These are phyloP conservation scores for Brachionus plicatilis DNA, from an alignment of 1,140 invertebrate genomes.

Conservation along the genomic window DNA sequence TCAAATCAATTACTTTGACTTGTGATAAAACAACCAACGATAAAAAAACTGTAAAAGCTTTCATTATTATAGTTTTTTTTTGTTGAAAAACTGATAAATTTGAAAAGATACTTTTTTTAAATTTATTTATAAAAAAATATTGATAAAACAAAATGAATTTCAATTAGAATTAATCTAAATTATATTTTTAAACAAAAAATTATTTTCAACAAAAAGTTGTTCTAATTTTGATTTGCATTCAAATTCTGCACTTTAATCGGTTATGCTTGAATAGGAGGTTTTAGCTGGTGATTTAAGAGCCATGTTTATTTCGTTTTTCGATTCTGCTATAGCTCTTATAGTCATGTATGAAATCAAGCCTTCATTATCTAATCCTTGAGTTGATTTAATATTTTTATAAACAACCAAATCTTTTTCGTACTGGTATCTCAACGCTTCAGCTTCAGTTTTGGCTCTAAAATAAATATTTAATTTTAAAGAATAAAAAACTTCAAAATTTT, in stretches of 20 bases:
- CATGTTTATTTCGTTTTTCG: conserved; percentile 49
- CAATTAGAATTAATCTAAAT: not conserved
- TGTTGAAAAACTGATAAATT: not conserved
- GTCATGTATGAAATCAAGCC: conserved; percentile 51
- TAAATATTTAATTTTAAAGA: not conserved
- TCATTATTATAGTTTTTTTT: not conserved
- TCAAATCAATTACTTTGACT: not conserved
- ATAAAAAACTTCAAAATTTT: not conserved
- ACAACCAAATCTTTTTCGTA: conserved; percentile 49
- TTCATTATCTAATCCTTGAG: conserved; percentile 45
- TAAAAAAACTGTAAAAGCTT: not conserved
- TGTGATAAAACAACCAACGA: not conserved
- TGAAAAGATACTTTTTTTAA: not conserved
- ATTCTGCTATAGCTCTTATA: conserved; percentile 47
- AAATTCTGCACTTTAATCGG: not conserved
- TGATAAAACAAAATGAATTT: not conserved
- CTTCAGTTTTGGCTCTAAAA: conserved; percentile 47
- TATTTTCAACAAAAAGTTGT: not conserved
- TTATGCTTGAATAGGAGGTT: conserved; percentile 43
- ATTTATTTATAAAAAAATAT: conserved; percentile 12
- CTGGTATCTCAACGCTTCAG: conserved; percentile 46
- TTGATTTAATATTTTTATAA: conserved; percentile 45
- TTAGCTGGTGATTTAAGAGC: conserved; percentile 49
- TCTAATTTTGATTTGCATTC: not conserved
- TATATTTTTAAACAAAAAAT: not conserved